Conservation (phyloP, 1,140 invertebrate species). For the Dendroctonus valens region DNA sequence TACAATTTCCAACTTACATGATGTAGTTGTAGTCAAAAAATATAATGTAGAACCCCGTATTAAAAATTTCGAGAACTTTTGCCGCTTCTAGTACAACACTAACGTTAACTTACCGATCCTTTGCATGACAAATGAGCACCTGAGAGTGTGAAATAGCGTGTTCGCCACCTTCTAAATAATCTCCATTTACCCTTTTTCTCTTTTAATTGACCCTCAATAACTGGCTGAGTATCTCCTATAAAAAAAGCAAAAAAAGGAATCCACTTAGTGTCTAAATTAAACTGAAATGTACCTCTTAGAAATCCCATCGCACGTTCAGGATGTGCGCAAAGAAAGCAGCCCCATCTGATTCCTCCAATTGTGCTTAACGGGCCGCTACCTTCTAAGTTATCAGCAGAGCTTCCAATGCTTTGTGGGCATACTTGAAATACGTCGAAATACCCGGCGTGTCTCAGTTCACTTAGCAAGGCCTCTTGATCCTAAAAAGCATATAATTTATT, state of each 20-base stretch:
- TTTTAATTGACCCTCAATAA: conserved; percentile 89
- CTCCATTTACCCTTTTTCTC: conserved; percentile 94
- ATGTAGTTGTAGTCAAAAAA: background rate
- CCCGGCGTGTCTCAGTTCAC: conserved; percentile 80
- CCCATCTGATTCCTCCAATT: conserved; percentile 61
- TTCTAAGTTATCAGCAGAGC: conserved; percentile 47
- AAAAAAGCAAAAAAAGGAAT: background rate
- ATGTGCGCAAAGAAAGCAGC: conserved; percentile 88
- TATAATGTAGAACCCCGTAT: background rate
- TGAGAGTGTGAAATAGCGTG: conserved; percentile 89
- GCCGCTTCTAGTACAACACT: too few species aligned
- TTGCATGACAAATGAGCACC: conserved; percentile 86
- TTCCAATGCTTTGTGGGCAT: conserved; percentile 53
- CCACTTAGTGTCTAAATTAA: background rate
- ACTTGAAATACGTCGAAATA: conserved; percentile 93
- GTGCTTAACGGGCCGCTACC: conserved; percentile 41
- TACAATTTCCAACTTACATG: background rate
- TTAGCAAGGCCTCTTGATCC: conserved; percentile 82
- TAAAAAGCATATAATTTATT: conserved; percentile 8
- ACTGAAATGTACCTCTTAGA: conserved; percentile 58
- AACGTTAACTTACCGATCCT: conserved; percentile 67
- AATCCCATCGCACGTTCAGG: conserved; percentile 83
- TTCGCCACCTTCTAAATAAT: conserved; percentile 87
- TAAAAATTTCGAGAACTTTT: background rate
- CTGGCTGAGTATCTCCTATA: conserved; percentile 63